Conservation (phyloP, 2,797 vertebrate genomes). For the Brachyrhaphis roseni region DNA sequence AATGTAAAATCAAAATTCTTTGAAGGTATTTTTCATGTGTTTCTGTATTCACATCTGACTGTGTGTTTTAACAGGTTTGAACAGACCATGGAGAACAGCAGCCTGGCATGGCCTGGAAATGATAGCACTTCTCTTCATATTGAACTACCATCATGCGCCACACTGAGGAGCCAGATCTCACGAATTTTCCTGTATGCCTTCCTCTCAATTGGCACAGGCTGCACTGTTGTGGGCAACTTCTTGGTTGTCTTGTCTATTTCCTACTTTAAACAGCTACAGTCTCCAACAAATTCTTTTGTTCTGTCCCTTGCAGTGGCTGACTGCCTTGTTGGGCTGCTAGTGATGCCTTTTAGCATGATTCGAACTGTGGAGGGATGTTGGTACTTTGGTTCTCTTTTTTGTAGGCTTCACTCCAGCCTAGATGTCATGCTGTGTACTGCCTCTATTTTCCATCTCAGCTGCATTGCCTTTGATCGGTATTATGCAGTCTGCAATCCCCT, state of each 20-base stretch:
- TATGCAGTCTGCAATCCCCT: slow-evolving; percentile 84
- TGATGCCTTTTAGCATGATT: slow-evolving; percentile 87
- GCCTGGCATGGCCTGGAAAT: slow-evolving; percentile 42
- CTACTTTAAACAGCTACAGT: slow-evolving; percentile 85
- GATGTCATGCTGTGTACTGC: slow-evolving; percentile 88
- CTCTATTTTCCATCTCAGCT: slow-evolving; percentile 87
- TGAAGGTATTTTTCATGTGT: slow-evolving; percentile 1
- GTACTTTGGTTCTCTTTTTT: slow-evolving; percentile 83
- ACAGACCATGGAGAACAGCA: slow-evolving; percentile 75
- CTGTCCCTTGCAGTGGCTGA: slow-evolving; percentile 85
- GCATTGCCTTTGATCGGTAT: slow-evolving; percentile 86
- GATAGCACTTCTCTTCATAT: slow-evolving; percentile 64
- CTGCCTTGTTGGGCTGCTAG: slow-evolving; percentile 83
- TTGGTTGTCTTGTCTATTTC: slow-evolving; percentile 83
- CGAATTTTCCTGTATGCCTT: slow-evolving; percentile 74
- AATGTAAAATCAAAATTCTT: slow-evolving; percentile 7
- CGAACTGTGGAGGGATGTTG: slow-evolving; percentile 86
- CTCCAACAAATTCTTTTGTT: slow-evolving; percentile 84
- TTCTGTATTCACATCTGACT: slow-evolving; percentile 19
- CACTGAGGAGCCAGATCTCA: slow-evolving; percentile 57
- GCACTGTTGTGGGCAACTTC: slow-evolving; percentile 84
- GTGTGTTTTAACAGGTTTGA: slow-evolving; percentile 62
- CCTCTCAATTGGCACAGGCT: slow-evolving; percentile 72
- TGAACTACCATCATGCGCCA: slow-evolving; percentile 61
- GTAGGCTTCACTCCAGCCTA: slow-evolving; percentile 84